These are phyloP conservation scores for Idaea aversata DNA, from an alignment of 2,888 invertebrate genomes.

Conservation along the genomic window DNA sequence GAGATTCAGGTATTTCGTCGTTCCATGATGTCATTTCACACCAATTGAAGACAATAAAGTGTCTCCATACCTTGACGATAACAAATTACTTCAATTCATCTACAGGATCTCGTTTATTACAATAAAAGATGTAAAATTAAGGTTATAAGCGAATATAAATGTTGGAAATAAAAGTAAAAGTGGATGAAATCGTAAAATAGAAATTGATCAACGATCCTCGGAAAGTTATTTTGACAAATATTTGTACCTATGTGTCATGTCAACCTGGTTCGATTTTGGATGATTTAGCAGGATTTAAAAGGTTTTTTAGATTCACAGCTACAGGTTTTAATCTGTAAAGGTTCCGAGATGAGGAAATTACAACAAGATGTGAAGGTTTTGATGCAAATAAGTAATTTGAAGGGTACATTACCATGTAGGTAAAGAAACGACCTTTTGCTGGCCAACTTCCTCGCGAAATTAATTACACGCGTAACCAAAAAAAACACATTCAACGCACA, in stretches of 20 bases:
- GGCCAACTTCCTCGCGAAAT: slow-evolving; percentile 55
- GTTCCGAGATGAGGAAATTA: neutral
- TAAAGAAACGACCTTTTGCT: slow-evolving; percentile 66
- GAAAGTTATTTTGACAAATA: neutral
- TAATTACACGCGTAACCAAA: slow-evolving; percentile 25
- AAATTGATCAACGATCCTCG: neutral
- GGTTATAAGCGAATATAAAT: neutral
- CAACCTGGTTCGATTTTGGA: neutral
- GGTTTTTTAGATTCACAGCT: neutral
- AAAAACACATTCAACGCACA: slow-evolving; percentile 49
- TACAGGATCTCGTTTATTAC: neutral
- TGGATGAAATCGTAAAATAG: neutral
- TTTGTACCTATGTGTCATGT: neutral
- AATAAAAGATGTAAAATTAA: neutral
- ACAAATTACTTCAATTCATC: neutral
- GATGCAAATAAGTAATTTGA: slow-evolving; percentile 10
- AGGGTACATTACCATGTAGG: slow-evolving; percentile 62
- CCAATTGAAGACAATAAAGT: neutral
- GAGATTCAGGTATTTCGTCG: neutral
- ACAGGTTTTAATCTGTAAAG: neutral
- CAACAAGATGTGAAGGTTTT: neutral
- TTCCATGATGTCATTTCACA: neutral
- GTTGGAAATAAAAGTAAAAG: neutral
- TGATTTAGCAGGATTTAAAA: neutral
- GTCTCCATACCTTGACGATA: neutral